Percentiles rank a stretch among this genome's conserved stretches.
Conservation (phyloP, 2,797 vertebrate species). For the Pempheris klunzingeri region DNA sequence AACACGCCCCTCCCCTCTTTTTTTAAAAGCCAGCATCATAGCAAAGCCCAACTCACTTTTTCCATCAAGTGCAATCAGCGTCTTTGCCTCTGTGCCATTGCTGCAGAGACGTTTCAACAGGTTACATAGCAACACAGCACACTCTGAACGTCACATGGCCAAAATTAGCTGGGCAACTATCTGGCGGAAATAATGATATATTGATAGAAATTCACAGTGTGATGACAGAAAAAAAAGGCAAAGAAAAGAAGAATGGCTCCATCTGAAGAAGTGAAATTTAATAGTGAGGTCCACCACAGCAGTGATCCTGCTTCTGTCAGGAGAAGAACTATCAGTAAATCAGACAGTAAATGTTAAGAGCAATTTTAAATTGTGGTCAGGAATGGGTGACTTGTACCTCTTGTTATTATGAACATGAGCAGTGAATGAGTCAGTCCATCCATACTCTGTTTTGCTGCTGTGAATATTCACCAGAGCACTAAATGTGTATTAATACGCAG, state of each 20-base stretch:
- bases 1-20: neutral
- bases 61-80: conserved; percentile 50
- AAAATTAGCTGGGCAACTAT: conserved; percentile 65
- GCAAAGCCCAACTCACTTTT: conserved; percentile 37
- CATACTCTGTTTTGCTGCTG: neutral
- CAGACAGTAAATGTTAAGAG: too few species aligned
- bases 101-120: conserved; percentile 44
- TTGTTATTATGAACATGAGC: too few species aligned
- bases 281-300: neutral
- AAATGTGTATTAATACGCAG: neutral
- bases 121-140: conserved; percentile 68
- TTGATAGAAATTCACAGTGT: conserved; percentile 41
- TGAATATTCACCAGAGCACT: neutral
- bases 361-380: too few species aligned
- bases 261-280: neutral
- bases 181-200: conserved; percentile 58
- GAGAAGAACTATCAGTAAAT: too few species aligned
- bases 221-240: neutral
- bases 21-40: conserved; percentile 32
- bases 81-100: conserved; percentile 23
- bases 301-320: neutral
- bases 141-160: conserved; percentile 46
- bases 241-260: conserved; percentile 1
- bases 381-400: too few species aligned
- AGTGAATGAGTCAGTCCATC: neutral